A percentile compares a stretch with the other conserved stretches of the same genome.
These are phyloP conservation scores for Suricata suricatta DNA, from an alignment of 2,113 vertebrate species.

Conservation along the genomic window DNA sequence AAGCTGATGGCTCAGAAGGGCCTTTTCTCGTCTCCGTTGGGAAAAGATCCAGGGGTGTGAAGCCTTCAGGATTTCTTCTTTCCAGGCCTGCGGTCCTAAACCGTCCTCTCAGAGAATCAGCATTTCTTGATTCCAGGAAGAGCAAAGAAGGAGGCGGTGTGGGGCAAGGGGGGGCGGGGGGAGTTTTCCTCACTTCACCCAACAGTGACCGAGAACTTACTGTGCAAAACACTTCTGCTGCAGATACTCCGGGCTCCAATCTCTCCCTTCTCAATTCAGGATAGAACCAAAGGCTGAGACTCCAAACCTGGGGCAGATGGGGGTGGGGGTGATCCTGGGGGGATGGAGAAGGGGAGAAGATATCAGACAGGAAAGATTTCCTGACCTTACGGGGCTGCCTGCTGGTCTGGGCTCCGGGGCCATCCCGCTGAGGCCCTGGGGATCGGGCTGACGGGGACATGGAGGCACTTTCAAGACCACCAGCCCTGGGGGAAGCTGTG, in stretches of 20 bases:
- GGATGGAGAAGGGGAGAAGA: neutral
- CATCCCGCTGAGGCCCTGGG: neutral
- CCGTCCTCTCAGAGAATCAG: no score
- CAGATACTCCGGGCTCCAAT: neutral
- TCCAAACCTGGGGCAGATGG: neutral
- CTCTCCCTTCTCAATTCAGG: no score
- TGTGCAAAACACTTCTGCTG: accelerated
- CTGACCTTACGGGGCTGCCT: neutral
- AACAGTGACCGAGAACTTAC: accelerated
- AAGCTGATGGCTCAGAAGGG: neutral
- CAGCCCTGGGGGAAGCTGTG: neutral
- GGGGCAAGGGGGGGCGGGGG: neutral
- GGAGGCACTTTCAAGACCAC: neutral
- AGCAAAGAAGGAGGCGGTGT: neutral
- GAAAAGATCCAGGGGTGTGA: neutral
- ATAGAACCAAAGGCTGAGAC: neutral
- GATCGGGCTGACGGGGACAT: neutral
- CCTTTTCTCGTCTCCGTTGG: neutral
- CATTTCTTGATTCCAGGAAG: neutral
- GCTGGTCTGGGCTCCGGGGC: neutral
- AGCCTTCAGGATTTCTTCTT: neutral
- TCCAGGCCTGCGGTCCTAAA: no score
- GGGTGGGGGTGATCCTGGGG: neutral
- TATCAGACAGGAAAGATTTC: neutral
- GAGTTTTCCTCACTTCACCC: accelerated